Conservation (phyloP, 2,113 vertebrate species). For the Symphodus melops region DNA sequence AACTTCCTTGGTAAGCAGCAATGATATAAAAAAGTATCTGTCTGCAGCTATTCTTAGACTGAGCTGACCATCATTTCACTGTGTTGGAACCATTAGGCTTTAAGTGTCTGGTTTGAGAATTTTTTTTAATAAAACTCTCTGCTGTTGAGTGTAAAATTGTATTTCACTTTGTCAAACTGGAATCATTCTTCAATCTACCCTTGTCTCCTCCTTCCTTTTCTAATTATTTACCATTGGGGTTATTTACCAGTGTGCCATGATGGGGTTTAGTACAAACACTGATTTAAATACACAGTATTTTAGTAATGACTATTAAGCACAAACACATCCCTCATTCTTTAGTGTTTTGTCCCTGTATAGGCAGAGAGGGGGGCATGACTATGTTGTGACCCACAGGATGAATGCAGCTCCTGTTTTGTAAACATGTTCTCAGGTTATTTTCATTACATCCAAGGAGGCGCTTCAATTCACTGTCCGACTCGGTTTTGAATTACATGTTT, state of each 20-base stretch:
- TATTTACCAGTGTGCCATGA: no score
- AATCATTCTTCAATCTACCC: no score
- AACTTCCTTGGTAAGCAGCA: conserved; percentile 92
- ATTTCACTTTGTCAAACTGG: no score
- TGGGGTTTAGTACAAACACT: no score
- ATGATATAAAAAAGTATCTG: background rate
- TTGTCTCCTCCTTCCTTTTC: no score
- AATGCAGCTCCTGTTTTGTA: conserved; percentile 27
- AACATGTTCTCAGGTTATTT: conserved; percentile 48
- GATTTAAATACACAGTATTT: no score
- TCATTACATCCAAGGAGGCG: conserved; percentile 21
- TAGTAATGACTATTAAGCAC: no score
- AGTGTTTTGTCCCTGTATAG: conserved; percentile 31
- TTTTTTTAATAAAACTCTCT: no score
- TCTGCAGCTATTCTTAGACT: conserved; percentile 2
- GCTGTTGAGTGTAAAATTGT: no score
- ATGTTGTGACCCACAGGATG: conserved; percentile 33
- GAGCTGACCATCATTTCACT: conserved; percentile 1
- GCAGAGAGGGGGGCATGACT: conserved; percentile 5
- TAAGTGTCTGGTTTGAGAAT: no score
- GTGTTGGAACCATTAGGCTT: no score
- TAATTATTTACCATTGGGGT: no score
- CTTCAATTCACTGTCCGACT: background rate
- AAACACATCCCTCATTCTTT: conserved; percentile 35
- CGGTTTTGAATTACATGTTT: background rate